Conservation (phyloP, 2,797 vertebrate species). For the Aphelocoma californica region DNA sequence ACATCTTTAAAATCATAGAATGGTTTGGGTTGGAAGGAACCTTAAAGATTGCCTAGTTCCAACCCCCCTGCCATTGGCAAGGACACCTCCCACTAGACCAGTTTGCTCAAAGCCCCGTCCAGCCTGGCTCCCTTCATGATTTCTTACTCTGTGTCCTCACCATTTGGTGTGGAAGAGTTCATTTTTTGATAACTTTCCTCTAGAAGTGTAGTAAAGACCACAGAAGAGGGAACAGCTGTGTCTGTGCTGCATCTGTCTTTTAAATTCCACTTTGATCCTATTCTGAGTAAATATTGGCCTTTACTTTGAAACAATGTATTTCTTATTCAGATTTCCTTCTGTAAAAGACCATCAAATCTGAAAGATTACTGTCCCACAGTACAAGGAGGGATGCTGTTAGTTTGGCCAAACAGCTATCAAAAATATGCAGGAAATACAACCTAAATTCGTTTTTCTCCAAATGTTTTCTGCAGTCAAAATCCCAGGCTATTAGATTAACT, state of each 20-base stretch:
- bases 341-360: neutral
- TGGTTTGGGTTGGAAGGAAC: neutral
- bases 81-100: neutral
- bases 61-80: neutral
- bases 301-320: neutral
- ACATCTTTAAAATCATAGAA: neutral
- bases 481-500: conserved; percentile 48
- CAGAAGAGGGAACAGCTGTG: neutral
- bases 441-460: conserved; percentile 33
- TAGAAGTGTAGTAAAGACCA: neutral
- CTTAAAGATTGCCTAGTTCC: neutral
- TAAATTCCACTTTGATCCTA: neutral
- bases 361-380: conserved; percentile 5
- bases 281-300: neutral
- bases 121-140: neutral
- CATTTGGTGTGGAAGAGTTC: neutral
- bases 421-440: conserved; percentile 38
- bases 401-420: conserved; percentile 31
- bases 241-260: neutral
- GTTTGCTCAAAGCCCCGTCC: neutral
- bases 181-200: neutral
- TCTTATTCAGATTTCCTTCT: neutral
- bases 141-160: fast-evolving
- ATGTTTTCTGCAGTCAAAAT: conserved; percentile 43
- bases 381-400: neutral